Conservation (phyloP, 1,140 invertebrate genomes). For the Trichogramma pretiosum region DNA sequence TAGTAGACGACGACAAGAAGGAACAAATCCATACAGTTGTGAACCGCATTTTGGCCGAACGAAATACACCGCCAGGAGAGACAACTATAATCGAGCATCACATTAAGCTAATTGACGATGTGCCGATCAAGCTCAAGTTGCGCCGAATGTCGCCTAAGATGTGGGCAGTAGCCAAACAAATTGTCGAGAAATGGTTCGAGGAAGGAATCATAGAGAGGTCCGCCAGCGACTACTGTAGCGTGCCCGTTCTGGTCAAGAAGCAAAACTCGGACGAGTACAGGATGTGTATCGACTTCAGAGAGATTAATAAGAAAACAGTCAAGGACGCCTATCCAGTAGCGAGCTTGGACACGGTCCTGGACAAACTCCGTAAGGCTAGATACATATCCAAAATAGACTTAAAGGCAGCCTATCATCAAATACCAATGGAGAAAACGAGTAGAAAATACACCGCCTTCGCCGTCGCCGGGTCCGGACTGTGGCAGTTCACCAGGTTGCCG, state of each 20-base stretch:
- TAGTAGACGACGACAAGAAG: background rate
- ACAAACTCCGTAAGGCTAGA: too few species aligned
- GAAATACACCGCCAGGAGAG: background rate
- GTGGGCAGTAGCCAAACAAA: background rate
- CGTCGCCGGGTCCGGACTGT: background rate
- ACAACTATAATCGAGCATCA: slow-evolving; percentile 21
- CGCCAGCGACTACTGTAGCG: background rate
- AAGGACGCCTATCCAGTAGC: too few species aligned
- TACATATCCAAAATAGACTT: too few species aligned
- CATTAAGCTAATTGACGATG: slow-evolving; percentile 25
- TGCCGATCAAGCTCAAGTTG: slow-evolving; percentile 25
- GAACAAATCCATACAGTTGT: background rate
- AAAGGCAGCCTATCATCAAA: background rate
- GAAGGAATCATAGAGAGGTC: background rate
- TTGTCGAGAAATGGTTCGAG: background rate
- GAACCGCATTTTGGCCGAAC: background rate
- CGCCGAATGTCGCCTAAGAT: background rate
- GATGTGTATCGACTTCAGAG: too few species aligned
- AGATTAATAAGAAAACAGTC: too few species aligned
- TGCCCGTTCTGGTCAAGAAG: background rate
- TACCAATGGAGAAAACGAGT: background rate
- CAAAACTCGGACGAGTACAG: too few species aligned
- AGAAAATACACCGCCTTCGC: background rate
- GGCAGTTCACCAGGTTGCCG: background rate
- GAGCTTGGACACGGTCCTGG: too few species aligned